Base-by-base conservation (phyloP, 2,888 invertebrate genomes). In the Calliphora vomitoria region DNA sequence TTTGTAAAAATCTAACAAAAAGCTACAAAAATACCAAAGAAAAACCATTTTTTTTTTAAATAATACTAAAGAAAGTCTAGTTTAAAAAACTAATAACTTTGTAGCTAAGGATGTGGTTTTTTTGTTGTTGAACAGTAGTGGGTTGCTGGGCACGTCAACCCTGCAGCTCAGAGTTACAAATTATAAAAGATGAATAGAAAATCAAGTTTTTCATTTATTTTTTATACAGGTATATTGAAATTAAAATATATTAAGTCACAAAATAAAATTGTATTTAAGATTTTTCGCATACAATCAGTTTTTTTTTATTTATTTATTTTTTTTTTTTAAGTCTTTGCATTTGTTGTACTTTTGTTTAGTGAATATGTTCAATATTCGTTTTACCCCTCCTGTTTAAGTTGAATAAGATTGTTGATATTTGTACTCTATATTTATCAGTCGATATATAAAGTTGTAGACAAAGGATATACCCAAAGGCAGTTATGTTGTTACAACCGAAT, bases 181-280 rank as follows among this genome's bases (percentile, higher is more conserved):
- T 72, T 66, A 44, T 53, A 64, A 71, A 83, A 71, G 55, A 78
- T 82, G 58, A 68, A 47, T 20, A 75, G 11, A 83, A 83, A 82
- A 58, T 82, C 75, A 58, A 66, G 82, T 82, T 82, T 74, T 47
- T 60, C 10, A 53, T 53, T 0, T 4, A 4, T 6, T 25, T 50
- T 47, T 47, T 76, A n/a, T 15, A 8, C n/a, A 35, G 15, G 47
- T 64, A 35, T 31, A 68, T 20, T 69, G 20, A n/a, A 44, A 69
- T 60, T 44, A 79, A 78, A 68, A 58, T 31, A 53, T 50, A 58
- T 75, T 31, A 60, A 74, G 60, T 69, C 75, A 60, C 47, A 58
- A 62, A 75, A 81, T 15, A 58, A 75, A 75, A 11, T n/a, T 8
- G 35, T 79, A 60, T 60, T 50, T 38, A 80, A 50, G 44, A 18